phyloP scores from a whole-genome alignment of 2,113 vertebrate species.

The Columba livia region DNA sequence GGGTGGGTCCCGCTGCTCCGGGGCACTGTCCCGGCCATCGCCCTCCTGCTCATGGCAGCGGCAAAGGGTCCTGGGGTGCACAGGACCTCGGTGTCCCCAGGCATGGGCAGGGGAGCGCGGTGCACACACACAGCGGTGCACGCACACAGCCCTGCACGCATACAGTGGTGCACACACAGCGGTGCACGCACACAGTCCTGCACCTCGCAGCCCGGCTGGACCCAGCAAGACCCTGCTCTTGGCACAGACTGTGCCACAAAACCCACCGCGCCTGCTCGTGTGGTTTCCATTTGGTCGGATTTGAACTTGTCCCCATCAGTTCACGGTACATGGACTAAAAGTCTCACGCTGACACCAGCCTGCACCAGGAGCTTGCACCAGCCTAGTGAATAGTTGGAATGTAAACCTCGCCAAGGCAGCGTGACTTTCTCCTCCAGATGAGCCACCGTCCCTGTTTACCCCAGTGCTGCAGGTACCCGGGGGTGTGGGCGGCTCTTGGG shows the following conservation, averaged over 20 bases:
- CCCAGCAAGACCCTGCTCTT: rapidly evolving
- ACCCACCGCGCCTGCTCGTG: background rate
- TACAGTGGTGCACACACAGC: no score
- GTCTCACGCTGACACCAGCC: background rate
- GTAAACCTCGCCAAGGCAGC: background rate
- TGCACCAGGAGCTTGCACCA: background rate
- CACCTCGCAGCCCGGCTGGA: rapidly evolving
- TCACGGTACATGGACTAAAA: rapidly evolving
- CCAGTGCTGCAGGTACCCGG: rapidly evolving
- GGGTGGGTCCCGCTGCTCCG: rapidly evolving
- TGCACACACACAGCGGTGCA: background rate
- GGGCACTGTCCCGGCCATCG: rapidly evolving
- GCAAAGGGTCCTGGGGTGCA: rapidly evolving
- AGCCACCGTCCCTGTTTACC: background rate
- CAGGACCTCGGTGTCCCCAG: rapidly evolving
- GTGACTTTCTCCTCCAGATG: background rate
- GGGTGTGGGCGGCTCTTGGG: background rate
- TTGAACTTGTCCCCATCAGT: background rate
- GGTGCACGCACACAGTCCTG: background rate
- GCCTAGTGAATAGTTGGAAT: background rate
- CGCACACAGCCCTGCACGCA: no score
- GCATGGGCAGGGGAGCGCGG: rapidly evolving
- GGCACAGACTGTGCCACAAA: background rate
- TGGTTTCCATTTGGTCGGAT: background rate
- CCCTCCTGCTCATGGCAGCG: rapidly evolving